Evolutionary conservation across 2,113 vertebrate species (phyloP), one percentile per base, ranked within the genome.

Genomic region (Tachysurus vachellii): DNA sequence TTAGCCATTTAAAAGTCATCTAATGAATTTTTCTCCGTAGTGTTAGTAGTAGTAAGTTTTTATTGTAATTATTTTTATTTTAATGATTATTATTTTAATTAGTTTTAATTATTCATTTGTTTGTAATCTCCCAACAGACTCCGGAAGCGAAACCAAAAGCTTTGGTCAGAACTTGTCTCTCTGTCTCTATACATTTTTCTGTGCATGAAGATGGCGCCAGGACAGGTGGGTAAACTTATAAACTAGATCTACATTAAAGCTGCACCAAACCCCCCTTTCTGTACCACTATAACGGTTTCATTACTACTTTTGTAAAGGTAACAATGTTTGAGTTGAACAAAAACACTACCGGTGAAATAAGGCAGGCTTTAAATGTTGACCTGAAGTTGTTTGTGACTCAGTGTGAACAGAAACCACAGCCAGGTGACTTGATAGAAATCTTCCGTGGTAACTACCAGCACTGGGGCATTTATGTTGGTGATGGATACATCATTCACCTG

Each of bases 381-480:
- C 14, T 28, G 12, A 28, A 77, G 10, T 53, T 19, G 28, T 73
- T 56, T 82, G 21, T 82, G 56, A 89, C 47, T 59, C 86, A 95
- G 93, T 92, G 91, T 86, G 92, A 95, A 0, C 50, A 89, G 82
- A 94, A 95, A 80, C 96, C 95, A 31, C 87, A 96, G n/a, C 91
- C 54, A 7, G 96, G 96, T 26, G 96, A 97, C 91, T 86, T 97
- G 90, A 97, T 97, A 2, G 97, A 97, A 91, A 96, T 97, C 87
- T 94, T 93, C 86, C 93, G 96, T 53, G 90, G 92, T 23, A 21
- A 88, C 7, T 97, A 97, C 88, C 93, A 95, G 57, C 97, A 97
- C 91, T 98, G 97, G 97, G 97, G 94, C 10, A 82, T 97, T 70
- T 97, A 97, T 21, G 86, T 97, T 23, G 97, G 97, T 0, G 88